Percentiles rank a stretch among this genome's conserved stretches.
Evolutionary conservation across 2,797 vertebrate genomes (phyloP).

Genomic region (Tarsius wallacei): DNA sequence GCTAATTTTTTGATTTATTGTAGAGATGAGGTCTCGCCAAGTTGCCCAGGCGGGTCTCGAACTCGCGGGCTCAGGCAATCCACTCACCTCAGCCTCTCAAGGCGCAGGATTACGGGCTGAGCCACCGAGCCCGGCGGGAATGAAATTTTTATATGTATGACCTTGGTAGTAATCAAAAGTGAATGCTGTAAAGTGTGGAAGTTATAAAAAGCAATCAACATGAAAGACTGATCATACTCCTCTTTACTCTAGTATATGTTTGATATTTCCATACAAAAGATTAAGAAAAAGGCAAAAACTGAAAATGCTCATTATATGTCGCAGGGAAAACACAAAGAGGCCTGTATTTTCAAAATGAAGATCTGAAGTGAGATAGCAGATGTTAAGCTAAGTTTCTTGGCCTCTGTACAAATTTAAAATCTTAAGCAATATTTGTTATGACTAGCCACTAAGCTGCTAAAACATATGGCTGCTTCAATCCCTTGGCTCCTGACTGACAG

Average conservation of each 20-base stretch:
- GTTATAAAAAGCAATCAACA: not conserved
- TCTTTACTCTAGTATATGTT: not conserved
- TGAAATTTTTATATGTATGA: not conserved
- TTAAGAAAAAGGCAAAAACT: not conserved
- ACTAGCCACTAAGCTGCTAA: not conserved
- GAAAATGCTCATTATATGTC: not conserved
- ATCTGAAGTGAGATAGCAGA: not conserved
- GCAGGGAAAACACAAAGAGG: not conserved
- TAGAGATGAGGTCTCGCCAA: too few relatives aligned
- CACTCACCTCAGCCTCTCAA: too few relatives aligned
- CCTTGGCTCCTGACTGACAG: not conserved
- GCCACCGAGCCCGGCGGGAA: too few relatives aligned
- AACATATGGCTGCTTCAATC: not conserved
- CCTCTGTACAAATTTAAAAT: constrained; percentile 12
- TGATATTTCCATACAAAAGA: constrained; percentile 40
- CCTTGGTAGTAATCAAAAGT: not conserved
- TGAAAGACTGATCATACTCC: not conserved
- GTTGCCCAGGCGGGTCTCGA: too few relatives aligned
- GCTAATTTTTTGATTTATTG: too few relatives aligned
- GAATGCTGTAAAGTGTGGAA: not conserved
- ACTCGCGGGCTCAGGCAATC: too few relatives aligned
- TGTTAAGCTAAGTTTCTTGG: not conserved
- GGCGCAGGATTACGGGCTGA: too few relatives aligned
- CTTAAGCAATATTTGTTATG: not conserved
- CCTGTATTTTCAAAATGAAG: constrained; percentile 2